Evolutionary conservation across 2,113 vertebrate genomes (phyloP).

Genomic region (Melierax canorus): DNA sequence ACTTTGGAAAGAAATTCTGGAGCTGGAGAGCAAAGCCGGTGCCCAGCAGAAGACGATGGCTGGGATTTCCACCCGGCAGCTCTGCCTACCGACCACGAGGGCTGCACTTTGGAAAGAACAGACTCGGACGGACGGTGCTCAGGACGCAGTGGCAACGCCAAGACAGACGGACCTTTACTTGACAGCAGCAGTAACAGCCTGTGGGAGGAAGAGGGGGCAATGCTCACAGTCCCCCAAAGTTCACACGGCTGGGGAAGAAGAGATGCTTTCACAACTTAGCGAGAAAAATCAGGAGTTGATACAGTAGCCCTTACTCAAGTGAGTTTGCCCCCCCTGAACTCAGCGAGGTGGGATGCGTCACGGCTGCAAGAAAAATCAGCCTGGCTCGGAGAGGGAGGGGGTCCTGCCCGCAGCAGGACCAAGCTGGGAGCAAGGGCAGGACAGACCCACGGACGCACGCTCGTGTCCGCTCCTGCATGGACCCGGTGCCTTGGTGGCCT

Average conservation of each 20-base stretch:
- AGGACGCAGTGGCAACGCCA: not conserved
- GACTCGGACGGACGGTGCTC: not conserved
- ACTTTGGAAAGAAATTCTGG: not conserved
- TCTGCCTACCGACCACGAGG: not conserved
- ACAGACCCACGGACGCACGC: not conserved
- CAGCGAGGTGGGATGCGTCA: not conserved
- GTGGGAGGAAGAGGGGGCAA: not conserved
- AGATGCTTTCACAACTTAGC: not conserved
- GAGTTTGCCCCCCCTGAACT: not conserved
- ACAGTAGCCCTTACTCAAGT: not conserved
- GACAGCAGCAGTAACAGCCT: not conserved
- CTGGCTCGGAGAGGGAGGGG: not conserved
- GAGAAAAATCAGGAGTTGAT: not conserved
- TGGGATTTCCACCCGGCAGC: not conserved
- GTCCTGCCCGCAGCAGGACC: not conserved
- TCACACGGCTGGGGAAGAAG: not conserved
- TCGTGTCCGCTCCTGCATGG: accelerated
- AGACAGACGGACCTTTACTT: not conserved
- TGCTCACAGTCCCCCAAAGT: not conserved
- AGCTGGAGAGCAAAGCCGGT: not conserved
- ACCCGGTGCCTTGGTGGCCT: not conserved
- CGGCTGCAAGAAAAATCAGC: not conserved
- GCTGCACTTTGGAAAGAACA: not conserved
- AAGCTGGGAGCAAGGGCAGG: not conserved
- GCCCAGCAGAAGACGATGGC: not conserved